Evolutionary conservation across 2,888 invertebrate genomes (phyloP), one percentile per base, ranked within the genome.

Genomic region (Eupithecia vulgata): DNA sequence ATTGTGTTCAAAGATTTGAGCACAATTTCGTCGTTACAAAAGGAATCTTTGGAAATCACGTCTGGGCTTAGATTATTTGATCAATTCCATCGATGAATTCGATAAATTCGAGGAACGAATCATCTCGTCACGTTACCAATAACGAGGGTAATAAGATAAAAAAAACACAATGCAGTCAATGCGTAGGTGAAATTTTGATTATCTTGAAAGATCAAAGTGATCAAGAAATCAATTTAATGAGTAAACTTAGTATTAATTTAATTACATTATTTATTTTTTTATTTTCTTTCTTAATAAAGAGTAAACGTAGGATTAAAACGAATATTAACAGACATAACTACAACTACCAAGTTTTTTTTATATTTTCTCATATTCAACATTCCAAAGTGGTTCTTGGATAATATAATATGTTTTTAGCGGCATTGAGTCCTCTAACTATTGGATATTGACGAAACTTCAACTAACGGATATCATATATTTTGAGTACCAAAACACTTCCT

Each of bases 401-500:
- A 5, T 1, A 48, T n/a, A 15, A 13, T 35, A 37, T 37, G 17
- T 21, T 10, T 10, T 21, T 1, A 45, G 7, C 2, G 42, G 17
- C 17, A 48, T 48, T 48, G 3, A 25, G 4, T 57, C 57, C 3
- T 52, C 25, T 52, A 12, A 52, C 12, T 5, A 25, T 25, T 10
- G 13, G 25, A 25, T 57, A 21, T 25, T 57, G 5, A 25, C 12
- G 12, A 21, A 57, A 25, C 21, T 25, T 25, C 10, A 25, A 25
- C 25, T 13, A 57, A 25, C 57, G 5, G 25, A 57, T 57, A 13
- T 52, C 52, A 21, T 21, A 21, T 4, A 13, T 13, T 12, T 57
- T 1, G 57, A 48, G 61, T 67, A 61, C 2, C 30, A 52, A 57
- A 67, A 42, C 59, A 68, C 70, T 52, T 61, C 67, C 61, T n/a